Conservation (phyloP, 2,797 vertebrate species). For the Takifugu ocellatus region DNA sequence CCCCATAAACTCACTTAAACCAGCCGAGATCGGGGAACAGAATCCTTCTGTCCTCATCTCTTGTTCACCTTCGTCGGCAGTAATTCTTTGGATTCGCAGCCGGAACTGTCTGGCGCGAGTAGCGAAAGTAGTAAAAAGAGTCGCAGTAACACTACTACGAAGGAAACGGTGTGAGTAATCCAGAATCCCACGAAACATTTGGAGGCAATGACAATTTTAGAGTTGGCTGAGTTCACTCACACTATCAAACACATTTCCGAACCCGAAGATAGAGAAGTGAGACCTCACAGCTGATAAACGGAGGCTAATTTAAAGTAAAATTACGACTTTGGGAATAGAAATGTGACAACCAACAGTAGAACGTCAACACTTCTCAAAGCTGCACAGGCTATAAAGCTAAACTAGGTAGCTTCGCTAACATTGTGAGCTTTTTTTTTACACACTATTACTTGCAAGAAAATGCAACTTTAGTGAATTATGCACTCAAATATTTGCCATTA, state of each 20-base stretch:
- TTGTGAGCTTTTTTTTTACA: too few species aligned
- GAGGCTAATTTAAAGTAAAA: background rate
- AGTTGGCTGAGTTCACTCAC: slow-evolving; percentile 45
- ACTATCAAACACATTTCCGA: slow-evolving; percentile 21
- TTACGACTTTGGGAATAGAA: background rate
- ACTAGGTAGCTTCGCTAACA: too few species aligned
- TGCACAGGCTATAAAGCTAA: too few species aligned
- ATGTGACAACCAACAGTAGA: background rate
- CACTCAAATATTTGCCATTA: too few species aligned
- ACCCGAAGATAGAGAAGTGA: slow-evolving; percentile 18
- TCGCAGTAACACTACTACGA: slow-evolving; percentile 37
- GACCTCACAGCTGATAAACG: slow-evolving; percentile 1
- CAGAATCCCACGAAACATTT: slow-evolving; percentile 43
- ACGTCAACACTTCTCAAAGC: too few species aligned
- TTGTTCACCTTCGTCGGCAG: slow-evolving; percentile 11
- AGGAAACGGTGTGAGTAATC: slow-evolving; percentile 39
- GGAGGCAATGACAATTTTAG: slow-evolving; percentile 35
- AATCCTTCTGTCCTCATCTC: background rate
- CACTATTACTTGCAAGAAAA: too few species aligned
- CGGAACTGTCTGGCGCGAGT: slow-evolving; percentile 23
- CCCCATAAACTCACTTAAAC: background rate
- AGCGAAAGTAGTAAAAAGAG: slow-evolving; percentile 29
- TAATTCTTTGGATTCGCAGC: slow-evolving; percentile 21
- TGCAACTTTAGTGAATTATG: too few species aligned
- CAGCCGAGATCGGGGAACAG: background rate